These are phyloP conservation scores for Drosophila mayri DNA, from an alignment of 1,140 invertebrate genomes.

Conservation along the genomic window DNA sequence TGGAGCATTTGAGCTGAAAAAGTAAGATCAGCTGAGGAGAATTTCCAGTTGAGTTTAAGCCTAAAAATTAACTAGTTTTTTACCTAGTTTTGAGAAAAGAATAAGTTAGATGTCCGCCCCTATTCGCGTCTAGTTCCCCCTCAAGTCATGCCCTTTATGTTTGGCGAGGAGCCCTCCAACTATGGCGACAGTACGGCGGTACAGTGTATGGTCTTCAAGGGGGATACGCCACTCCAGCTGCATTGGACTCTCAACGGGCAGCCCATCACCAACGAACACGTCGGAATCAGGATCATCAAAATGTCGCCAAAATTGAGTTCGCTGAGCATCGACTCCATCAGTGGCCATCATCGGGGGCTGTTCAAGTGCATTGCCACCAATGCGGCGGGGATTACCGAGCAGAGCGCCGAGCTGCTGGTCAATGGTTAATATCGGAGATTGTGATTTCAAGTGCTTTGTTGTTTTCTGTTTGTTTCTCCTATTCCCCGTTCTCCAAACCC, in stretches of 20 bases:
- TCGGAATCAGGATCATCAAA: constrained; percentile 86
- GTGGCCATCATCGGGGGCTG: constrained; percentile 88
- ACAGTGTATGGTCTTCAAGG: constrained; percentile 91
- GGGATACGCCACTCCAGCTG: constrained; percentile 90
- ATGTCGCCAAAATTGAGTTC: constrained; percentile 88
- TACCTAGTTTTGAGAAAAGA: neutral
- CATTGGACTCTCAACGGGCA: constrained; percentile 91
- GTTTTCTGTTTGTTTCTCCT: constrained; percentile 26
- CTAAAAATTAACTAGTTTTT: neutral
- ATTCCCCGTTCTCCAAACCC: constrained; percentile 8
- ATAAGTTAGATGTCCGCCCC: neutral
- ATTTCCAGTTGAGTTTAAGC: no score
- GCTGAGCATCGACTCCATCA: constrained; percentile 90
- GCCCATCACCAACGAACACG: constrained; percentile 78
- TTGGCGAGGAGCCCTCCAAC: constrained; percentile 89
- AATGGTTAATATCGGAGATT: constrained; percentile 86
- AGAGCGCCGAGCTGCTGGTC: constrained; percentile 87
- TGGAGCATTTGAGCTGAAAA: constrained; percentile 40
- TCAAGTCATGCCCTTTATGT: constrained; percentile 90
- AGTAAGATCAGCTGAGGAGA: neutral
- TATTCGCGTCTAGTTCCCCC: constrained; percentile 85
- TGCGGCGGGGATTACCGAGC: constrained; percentile 88
- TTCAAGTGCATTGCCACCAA: constrained; percentile 91
- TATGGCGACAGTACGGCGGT: constrained; percentile 88
- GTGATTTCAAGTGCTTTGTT: constrained; percentile 9